Conservation (phyloP, 1,140 invertebrate genomes). For the Lucilia sericata region DNA sequence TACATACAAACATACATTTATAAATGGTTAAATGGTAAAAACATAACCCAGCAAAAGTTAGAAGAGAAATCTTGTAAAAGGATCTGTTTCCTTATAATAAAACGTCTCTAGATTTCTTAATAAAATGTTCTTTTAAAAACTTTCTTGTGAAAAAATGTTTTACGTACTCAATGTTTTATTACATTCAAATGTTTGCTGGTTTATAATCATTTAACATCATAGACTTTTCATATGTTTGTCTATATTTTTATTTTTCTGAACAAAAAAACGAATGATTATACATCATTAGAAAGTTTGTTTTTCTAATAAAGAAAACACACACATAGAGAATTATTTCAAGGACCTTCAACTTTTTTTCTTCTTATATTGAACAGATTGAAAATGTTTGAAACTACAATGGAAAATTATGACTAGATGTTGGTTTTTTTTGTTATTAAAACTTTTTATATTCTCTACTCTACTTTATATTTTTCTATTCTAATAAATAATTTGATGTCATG, state of each 20-base stretch:
- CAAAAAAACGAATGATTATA: not conserved
- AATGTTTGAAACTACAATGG: conserved; percentile 11
- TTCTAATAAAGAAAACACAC: no score
- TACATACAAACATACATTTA: not conserved
- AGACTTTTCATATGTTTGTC: no score
- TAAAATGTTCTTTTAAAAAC: no score
- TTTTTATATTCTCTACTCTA: no score
- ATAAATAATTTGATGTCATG: no score
- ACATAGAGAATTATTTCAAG: conserved; percentile 23
- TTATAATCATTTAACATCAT: not conserved
- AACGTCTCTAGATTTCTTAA: no score
- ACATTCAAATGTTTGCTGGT: not conserved
- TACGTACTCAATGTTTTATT: no score
- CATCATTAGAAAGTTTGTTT: not conserved
- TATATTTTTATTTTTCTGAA: no score
- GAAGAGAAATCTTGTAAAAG: not conserved
- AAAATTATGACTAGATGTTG: not conserved
- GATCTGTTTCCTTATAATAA: no score
- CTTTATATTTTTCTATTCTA: no score
- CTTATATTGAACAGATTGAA: not conserved
- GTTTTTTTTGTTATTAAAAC: not conserved
- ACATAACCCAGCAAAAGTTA: not conserved
- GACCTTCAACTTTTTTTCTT: not conserved
- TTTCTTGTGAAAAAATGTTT: no score
- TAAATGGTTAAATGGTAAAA: not conserved